A percentile compares a stretch with the other conserved stretches of the same genome.
Conservation (phyloP, 2,888 invertebrate genomes). For the Sarcophaga subvicina region DNA sequence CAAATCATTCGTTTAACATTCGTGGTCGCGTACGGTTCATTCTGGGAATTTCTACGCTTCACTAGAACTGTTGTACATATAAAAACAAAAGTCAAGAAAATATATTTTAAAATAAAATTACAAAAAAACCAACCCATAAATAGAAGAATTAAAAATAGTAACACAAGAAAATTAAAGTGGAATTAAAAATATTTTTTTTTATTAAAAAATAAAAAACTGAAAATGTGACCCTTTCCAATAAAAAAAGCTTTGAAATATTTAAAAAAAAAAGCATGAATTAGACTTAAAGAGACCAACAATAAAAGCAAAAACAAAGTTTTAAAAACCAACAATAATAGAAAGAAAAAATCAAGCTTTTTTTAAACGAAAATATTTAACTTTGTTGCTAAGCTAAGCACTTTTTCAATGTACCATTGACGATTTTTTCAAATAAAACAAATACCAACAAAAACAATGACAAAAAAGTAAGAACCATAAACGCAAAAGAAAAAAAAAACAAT, state of each 20-base stretch:
- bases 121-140: constrained; percentile 2
- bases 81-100: constrained; percentile 28
- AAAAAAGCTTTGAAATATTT: neutral
- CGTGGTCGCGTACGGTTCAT: constrained; percentile 79
- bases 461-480: constrained; percentile 1
- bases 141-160: constrained; percentile 14
- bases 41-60: constrained; percentile 72
- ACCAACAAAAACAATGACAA: neutral
- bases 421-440: neutral
- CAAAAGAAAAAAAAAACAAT: constrained; percentile 19
- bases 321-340: neutral
- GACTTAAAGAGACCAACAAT: neutral
- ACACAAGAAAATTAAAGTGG: constrained; percentile 9
- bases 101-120: constrained; percentile 6
- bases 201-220: constrained; percentile 9
- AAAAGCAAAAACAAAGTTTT: neutral
- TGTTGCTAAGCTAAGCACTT: constrained; percentile 38
- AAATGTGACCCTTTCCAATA: neutral
- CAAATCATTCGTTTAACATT: constrained; percentile 80
- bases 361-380: neutral
- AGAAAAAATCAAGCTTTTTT: neutral
- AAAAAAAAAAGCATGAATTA: neutral
- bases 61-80: constrained; percentile 13
- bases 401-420: neutral
- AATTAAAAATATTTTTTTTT: neutral